Base-by-base conservation (phyloP, 2,113 vertebrate species). In the Laterallus jamaicensis region DNA sequence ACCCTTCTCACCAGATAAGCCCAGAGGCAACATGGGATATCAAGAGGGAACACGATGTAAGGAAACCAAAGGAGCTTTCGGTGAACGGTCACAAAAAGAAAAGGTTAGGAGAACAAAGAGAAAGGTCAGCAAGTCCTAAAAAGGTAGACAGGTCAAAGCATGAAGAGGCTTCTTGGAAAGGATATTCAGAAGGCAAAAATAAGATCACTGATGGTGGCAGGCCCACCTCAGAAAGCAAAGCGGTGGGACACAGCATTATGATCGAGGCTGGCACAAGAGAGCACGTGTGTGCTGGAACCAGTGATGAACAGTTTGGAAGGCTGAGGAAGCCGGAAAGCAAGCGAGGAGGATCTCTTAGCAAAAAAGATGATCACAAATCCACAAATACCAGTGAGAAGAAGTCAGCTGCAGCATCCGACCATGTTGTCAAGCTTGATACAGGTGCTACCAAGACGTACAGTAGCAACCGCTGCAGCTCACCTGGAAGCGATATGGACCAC, bases 1-100 rank as follows among this genome's bases (percentile, higher is more conserved):
- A 99, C 98, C 98, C 98, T 97, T 98, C 98, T 98, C 98, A 98
- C 98, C 98, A 98, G 98, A 98, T 97, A 97, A 98, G 98, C 98
- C 98, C 98, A 98, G 99, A 99, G 90, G 98, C 98, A 85, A 95
- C 98, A 95, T 98, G 98, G 98, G 97, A 98, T 95, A 98, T 91
- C 98, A 98, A 98, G 96, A 98, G 98, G 96, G 98, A 99, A 96
- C 97, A 97, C 60, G 97, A 98, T 59, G 97, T 97, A 92, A 97
- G 98, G 96, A 98, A 98, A 98, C 98, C 98, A 98, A 98, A 98
- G 98, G 98, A 98, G 98, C 98, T 98, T 96, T 95, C 98, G 7
- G 97, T 98, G 97, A 98, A 98, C 4, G 97, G 98, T 97, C 98
- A 98, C 97, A 98, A 98, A 98, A 98, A 98, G 97, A 98, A 98